A percentile compares a stretch with the other conserved stretches of the same genome.
Conservation (phyloP, 2,797 vertebrate genomes). For the Myripristis murdjan region DNA sequence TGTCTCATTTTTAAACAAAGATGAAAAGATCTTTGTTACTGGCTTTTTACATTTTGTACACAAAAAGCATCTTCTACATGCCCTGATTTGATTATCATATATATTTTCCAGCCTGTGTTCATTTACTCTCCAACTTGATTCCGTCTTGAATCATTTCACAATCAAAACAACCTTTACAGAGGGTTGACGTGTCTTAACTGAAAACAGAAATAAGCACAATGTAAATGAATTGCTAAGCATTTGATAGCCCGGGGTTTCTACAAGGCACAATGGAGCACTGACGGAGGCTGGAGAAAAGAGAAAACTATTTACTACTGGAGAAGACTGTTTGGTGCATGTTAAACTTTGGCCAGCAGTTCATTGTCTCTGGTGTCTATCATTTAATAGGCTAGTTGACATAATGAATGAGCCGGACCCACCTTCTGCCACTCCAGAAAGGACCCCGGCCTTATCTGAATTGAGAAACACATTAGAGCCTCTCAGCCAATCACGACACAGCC, state of each 20-base stretch:
- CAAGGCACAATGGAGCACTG: conserved; percentile 69
- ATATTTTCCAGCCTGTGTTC: background rate
- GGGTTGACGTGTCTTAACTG: conserved; percentile 38
- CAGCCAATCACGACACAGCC: conserved; percentile 78
- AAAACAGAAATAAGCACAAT: conserved; percentile 43
- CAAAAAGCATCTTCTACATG: background rate
- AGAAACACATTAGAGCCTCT: conserved; percentile 82
- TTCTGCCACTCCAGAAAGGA: conserved; percentile 89
- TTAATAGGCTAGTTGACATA: conserved; percentile 91
- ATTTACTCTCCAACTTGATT: background rate
- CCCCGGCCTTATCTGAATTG: conserved; percentile 86
- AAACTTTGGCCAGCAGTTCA: conserved; percentile 87
- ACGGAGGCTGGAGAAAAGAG: conserved; percentile 74
- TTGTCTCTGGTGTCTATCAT: conserved; percentile 92
- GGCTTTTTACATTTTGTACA: background rate
- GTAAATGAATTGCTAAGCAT: conserved; percentile 57
- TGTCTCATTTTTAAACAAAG: background rate
- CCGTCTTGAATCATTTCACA: conserved; percentile 20
- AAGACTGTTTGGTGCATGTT: conserved; percentile 85
- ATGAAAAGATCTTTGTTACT: background rate
- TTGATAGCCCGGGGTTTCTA: conserved; percentile 35
- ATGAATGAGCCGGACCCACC: conserved; percentile 94
- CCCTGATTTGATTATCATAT: background rate
- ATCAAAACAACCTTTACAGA: conserved; percentile 11
- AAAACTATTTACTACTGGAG: conserved; percentile 85